Conservation (phyloP, 1,140 invertebrate species). For the Lysiphlebus fabarum region DNA sequence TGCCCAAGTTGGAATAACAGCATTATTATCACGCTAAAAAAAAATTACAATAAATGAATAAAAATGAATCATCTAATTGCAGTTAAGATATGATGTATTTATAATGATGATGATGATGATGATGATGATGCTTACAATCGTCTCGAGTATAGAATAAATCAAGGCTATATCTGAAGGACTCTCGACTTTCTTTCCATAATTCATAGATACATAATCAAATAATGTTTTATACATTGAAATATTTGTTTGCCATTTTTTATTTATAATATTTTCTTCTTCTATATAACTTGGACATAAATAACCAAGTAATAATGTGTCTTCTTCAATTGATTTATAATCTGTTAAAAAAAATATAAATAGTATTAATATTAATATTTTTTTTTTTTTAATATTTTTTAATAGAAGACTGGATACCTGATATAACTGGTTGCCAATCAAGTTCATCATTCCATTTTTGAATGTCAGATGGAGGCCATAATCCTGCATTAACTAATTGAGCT, state of each 20-base stretch:
- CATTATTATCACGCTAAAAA: constrained; percentile 32
- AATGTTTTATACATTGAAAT: constrained; percentile 25
- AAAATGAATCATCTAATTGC: background rate
- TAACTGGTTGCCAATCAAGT: constrained; percentile 61
- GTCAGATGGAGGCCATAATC: constrained; percentile 50
- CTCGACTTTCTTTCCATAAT: constrained; percentile 32
- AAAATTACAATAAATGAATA: constrained; percentile 21
- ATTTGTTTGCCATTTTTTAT: constrained; percentile 4
- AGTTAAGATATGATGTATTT: background rate
- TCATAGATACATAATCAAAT: constrained; percentile 29
- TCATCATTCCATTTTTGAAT: constrained; percentile 48
- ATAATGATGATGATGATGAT: background rate
- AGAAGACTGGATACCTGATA: constrained; percentile 39
- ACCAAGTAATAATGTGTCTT: constrained; percentile 41
- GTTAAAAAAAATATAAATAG: background rate
- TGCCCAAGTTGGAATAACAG: constrained; percentile 37
- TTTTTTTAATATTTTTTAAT: constrained; percentile 10
- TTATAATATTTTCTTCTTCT: constrained; percentile 19
- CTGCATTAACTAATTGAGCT: constrained; percentile 58
- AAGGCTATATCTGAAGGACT: constrained; percentile 33
- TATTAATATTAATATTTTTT: background rate
- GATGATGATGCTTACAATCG: constrained; percentile 35
- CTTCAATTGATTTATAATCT: constrained; percentile 34
- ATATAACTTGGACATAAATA: constrained; percentile 40
- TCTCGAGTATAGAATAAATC: constrained; percentile 37